These are phyloP conservation scores for Tetrao urogallus DNA, from an alignment of 2,113 vertebrate species.

Conservation along the genomic window DNA sequence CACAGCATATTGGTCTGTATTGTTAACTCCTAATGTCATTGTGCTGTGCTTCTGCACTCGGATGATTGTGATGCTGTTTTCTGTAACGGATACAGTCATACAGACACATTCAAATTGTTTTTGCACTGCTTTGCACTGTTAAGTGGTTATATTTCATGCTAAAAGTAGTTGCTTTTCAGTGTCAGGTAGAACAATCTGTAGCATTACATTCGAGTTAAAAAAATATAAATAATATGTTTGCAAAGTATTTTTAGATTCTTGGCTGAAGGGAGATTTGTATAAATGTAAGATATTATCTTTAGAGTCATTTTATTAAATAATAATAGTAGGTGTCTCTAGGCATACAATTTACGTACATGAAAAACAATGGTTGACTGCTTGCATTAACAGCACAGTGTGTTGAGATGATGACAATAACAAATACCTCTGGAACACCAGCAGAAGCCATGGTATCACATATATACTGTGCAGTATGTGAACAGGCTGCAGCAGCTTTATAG, in stretches of 20 bases:
- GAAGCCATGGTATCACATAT: background rate
- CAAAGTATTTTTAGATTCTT: background rate
- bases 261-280: background rate
- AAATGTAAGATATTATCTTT: conserved; percentile 1
- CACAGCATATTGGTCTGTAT: background rate
- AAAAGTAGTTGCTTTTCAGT: background rate
- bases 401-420: background rate
- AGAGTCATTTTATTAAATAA: conserved; percentile 9
- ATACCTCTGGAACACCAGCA: background rate
- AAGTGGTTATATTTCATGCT: background rate
- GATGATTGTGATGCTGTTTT: background rate
- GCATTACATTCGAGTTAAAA: background rate
- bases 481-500: background rate
- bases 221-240: background rate
- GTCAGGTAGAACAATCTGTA: fast-evolving
- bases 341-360: background rate
- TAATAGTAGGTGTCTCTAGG: background rate
- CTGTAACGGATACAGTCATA: background rate
- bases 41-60: background rate
- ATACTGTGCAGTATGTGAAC: background rate
- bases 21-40: fast-evolving
- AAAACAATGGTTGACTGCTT: background rate
- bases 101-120: background rate
- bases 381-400: background rate
- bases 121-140: background rate